Percentiles rank a stretch among this genome's conserved stretches.
Evolutionary conservation across 2,888 invertebrate species (phyloP).

Genomic region (Spodoptera picta): DNA sequence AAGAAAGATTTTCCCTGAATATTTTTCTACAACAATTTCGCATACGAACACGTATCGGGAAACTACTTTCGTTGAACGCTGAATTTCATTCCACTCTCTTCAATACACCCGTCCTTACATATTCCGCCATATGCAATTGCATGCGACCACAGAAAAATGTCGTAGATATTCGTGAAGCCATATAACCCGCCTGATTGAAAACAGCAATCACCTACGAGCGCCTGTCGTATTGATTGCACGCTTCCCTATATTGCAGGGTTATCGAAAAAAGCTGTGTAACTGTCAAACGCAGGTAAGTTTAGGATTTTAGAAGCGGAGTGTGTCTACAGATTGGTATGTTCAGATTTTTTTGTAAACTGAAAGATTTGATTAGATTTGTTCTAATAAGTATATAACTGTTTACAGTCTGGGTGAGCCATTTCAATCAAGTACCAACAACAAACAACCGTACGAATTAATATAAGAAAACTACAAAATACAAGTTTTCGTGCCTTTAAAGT

Average conservation of each 20-base stretch:
- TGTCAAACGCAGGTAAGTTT: slow-evolving; percentile 50
- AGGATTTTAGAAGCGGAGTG: slow-evolving; percentile 43
- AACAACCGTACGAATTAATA: background rate
- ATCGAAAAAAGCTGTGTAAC: slow-evolving; percentile 59
- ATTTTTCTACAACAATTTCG: slow-evolving; percentile 11
- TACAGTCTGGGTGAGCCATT: too few relatives aligned
- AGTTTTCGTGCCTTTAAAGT: background rate
- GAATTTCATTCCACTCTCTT: slow-evolving; percentile 30
- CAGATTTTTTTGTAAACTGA: too few relatives aligned
- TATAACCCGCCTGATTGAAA: slow-evolving; percentile 67
- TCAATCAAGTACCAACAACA: too few relatives aligned
- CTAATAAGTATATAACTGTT: too few relatives aligned
- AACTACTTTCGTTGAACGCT: slow-evolving; percentile 34
- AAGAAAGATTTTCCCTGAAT: background rate
- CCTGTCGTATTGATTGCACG: slow-evolving; percentile 65
- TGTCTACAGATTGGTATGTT: slow-evolving; percentile 4
- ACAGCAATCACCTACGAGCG: slow-evolving; percentile 64
- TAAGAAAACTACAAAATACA: background rate
- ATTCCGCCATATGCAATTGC: slow-evolving; percentile 38
- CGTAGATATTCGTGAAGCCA: slow-evolving; percentile 43
- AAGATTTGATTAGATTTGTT: too few relatives aligned
- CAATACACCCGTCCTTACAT: slow-evolving; percentile 27
- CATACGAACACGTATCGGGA: background rate
- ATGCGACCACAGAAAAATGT: slow-evolving; percentile 54
- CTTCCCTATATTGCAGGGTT: slow-evolving; percentile 57